These are phyloP conservation scores for Phycodurus eques DNA, from an alignment of 2,113 vertebrate genomes.

Conservation along the genomic window DNA sequence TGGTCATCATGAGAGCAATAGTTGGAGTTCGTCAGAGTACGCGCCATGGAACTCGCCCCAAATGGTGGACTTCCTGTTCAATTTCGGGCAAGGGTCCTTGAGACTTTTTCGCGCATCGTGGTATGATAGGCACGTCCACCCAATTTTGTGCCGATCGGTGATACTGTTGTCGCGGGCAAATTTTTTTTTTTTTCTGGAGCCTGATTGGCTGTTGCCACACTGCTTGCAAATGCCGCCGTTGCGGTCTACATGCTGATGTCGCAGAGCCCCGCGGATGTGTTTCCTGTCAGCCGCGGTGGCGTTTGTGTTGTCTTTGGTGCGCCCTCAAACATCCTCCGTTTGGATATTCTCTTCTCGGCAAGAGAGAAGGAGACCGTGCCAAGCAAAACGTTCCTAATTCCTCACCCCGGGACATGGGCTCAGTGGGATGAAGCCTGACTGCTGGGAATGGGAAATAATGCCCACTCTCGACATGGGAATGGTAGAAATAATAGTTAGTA, in stretches of 20 bases:
- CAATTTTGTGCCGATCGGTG: background rate
- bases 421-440: constrained; percentile 33
- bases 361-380: constrained; percentile 7
- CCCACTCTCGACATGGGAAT: constrained; percentile 23
- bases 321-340: constrained; percentile 21
- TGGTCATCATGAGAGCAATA: constrained; percentile 59
- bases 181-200: too few species aligned
- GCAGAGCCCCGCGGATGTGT: constrained; percentile 36
- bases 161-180: background rate
- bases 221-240: constrained; percentile 61
- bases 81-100: background rate
- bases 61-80: background rate
- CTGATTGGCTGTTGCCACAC: constrained; percentile 44
- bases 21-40: background rate
- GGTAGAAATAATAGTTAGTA: background rate
- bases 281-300: constrained; percentile 40
- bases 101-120: background rate
- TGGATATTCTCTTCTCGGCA: background rate
- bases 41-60: background rate
- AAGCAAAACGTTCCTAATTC: constrained; percentile 34
- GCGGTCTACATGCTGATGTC: constrained; percentile 46
- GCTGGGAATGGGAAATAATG: constrained; percentile 28
- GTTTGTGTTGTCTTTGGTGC: constrained; percentile 36
- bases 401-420: constrained; percentile 20
- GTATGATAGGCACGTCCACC: background rate